Percentiles rank a stretch among this genome's conserved stretches.
phyloP scores from a whole-genome alignment of 2,113 vertebrate genomes.

The Actinemys pallida region DNA sequence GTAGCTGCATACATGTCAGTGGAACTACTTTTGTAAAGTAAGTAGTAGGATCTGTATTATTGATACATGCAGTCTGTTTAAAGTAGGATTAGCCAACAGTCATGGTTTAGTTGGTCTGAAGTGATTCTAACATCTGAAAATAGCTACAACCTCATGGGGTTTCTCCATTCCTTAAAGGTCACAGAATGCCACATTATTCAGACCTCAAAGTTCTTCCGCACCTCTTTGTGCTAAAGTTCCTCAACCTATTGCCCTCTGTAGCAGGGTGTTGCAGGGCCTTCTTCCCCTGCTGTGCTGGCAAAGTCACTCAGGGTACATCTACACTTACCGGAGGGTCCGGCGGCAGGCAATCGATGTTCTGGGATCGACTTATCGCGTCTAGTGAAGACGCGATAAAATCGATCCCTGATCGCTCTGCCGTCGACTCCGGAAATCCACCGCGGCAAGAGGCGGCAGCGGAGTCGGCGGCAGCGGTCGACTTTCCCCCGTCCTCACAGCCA shows the following conservation, averaged over 20 bases:
- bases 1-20: not conserved
- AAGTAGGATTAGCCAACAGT: not conserved
- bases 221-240: not conserved
- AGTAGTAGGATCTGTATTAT: not conserved
- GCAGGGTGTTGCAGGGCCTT: too few species aligned
- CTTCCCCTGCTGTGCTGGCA: too few species aligned
- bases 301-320: too few species aligned
- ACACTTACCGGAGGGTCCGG: too few species aligned
- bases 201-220: rapidly evolving
- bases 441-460: too few species aligned
- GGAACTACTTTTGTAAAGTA: not conserved
- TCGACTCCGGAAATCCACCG: too few species aligned
- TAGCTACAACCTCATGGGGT: not conserved
- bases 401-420: too few species aligned
- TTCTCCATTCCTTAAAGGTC: not conserved
- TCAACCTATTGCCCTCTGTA: not conserved
- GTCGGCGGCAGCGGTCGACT: too few species aligned
- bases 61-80: not conserved
- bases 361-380: too few species aligned
- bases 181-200: not conserved
- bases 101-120: not conserved
- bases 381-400: too few species aligned
- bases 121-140: not conserved
- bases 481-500: too few species aligned
- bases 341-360: too few species aligned